phyloP scores from a whole-genome alignment of 2,888 invertebrate genomes.

The Ceramica pisi region DNA sequence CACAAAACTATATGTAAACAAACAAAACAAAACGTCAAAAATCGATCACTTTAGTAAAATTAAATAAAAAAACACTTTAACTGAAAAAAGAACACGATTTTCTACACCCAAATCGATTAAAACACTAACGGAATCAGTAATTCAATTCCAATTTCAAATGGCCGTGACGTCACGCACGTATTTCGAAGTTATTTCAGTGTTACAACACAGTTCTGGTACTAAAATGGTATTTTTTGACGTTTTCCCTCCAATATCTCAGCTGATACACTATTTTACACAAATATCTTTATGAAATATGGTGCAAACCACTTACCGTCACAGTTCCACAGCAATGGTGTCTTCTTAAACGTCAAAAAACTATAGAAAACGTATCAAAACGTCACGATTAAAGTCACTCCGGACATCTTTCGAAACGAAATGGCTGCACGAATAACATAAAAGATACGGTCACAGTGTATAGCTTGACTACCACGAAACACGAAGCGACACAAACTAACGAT shows the following conservation, averaged over 20 bases:
- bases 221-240: constrained; percentile 56
- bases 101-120: constrained; percentile 36
- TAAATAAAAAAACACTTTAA: constrained; percentile 17
- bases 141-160: constrained; percentile 61
- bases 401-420: constrained; percentile 88
- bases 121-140: constrained; percentile 57
- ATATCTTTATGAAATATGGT: constrained; percentile 55
- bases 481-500: constrained; percentile 70
- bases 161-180: constrained; percentile 71
- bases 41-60: constrained; percentile 11
- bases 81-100: constrained; percentile 11
- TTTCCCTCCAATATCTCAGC: constrained; percentile 42
- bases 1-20: constrained; percentile 38
- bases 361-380: constrained; percentile 84
- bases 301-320: constrained; percentile 77
- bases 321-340: constrained; percentile 73
- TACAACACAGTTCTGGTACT: constrained; percentile 67
- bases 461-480: constrained; percentile 76
- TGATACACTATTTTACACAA: constrained; percentile 41
- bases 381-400: constrained; percentile 82
- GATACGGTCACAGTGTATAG: constrained; percentile 78
- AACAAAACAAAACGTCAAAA: constrained; percentile 25
- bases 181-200: constrained; percentile 75
- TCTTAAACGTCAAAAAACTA: constrained; percentile 82
- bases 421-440: constrained; percentile 87